phyloP scores from a whole-genome alignment of 2,113 vertebrate genomes.

The Urocynchramus pylzowi region DNA sequence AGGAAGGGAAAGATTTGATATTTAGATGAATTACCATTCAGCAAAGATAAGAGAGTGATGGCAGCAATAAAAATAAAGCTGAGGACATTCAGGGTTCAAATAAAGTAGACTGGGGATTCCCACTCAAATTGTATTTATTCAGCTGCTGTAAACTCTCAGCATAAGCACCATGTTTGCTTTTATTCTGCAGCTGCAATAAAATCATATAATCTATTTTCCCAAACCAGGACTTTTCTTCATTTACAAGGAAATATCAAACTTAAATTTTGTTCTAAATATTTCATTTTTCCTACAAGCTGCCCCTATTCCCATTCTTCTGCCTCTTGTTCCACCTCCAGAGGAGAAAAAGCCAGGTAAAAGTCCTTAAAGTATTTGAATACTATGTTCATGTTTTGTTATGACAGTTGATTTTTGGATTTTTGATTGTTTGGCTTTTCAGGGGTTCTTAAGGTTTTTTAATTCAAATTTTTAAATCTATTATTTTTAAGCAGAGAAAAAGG shows the following conservation, averaged over 20 bases:
- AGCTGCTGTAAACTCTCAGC: background rate
- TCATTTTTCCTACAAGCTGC: constrained; percentile 34
- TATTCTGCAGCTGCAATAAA: background rate
- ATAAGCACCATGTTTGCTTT: background rate
- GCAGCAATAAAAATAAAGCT: background rate
- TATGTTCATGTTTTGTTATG: background rate
- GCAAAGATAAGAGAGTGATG: background rate
- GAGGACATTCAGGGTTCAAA: background rate
- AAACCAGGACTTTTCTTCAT: background rate
- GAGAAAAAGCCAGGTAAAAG: constrained; percentile 72
- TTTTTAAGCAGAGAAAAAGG: constrained; percentile 66
- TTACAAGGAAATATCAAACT: background rate
- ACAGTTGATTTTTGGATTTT: background rate
- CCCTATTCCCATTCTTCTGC: constrained; percentile 68
- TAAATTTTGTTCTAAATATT: constrained; percentile 49
- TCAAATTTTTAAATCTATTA: background rate
- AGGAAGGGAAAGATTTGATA: background rate
- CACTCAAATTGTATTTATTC: background rate
- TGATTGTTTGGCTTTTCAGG: background rate
- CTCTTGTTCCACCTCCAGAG: constrained; percentile 65
- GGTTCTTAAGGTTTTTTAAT: background rate
- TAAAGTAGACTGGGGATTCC: background rate
- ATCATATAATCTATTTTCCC: background rate
- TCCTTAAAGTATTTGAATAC: background rate
- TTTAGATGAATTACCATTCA: background rate